Evolutionary conservation across 2,113 vertebrate species (phyloP).

Genomic region (Eidolon helvum): DNA sequence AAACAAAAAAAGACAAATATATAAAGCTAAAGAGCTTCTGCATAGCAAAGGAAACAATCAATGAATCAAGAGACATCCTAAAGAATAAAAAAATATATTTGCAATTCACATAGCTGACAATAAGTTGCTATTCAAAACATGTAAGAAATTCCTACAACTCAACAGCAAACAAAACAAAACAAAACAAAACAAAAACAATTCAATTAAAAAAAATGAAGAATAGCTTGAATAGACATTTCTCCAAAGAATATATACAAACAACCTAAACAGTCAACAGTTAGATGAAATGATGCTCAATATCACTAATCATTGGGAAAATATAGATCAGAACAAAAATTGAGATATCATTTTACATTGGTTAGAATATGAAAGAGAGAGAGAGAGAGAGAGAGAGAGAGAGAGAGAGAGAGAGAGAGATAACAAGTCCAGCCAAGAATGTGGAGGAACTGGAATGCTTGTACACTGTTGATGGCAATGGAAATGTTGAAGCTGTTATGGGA

Average conservation of each 20-base stretch:
- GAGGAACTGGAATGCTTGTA: too few relatives aligned
- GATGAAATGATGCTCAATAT: neutral
- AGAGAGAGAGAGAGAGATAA: neutral
- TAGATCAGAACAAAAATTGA: neutral
- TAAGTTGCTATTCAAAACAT: neutral
- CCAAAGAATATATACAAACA: neutral
- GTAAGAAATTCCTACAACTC: neutral
- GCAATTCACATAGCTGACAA: neutral
- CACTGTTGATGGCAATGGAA: neutral
- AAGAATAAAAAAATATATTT: too few relatives aligned
- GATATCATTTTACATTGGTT: neutral
- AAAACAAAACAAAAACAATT: neutral
- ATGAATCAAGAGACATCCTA: neutral
- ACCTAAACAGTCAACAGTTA: neutral
- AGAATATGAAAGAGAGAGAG: neutral
- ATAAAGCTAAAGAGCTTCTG: neutral
- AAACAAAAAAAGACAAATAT: neutral
- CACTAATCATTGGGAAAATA: neutral
- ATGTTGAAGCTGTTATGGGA: neutral
- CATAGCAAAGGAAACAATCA: neutral
- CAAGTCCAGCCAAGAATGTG: neutral
- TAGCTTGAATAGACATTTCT: too few relatives aligned
- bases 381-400: too few relatives aligned
- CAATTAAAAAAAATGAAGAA: neutral
- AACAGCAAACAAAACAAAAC: neutral